Percentiles rank a stretch among this genome's conserved stretches.
Conservation (phyloP, 2,888 invertebrate genomes). For the Agriopis aurantiaria region DNA sequence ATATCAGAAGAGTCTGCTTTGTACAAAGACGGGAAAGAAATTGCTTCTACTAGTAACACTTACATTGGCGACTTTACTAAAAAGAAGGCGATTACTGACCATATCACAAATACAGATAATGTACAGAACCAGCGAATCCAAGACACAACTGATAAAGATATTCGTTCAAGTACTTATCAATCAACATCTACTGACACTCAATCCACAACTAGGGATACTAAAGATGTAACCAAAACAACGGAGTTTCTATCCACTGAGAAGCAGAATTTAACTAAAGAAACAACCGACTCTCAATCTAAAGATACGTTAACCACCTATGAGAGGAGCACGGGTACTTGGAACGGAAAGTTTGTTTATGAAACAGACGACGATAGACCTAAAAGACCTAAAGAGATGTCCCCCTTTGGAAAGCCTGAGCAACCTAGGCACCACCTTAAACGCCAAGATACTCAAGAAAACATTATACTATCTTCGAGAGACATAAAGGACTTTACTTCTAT, state of each 20-base stretch:
- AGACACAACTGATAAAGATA: slow-evolving; percentile 59
- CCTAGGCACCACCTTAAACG: slow-evolving; percentile 78
- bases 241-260: slow-evolving; percentile 79
- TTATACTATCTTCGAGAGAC: slow-evolving; percentile 79
- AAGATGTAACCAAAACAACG: slow-evolving; percentile 65
- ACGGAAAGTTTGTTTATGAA: slow-evolving; percentile 86
- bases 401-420: slow-evolving; percentile 75
- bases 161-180: slow-evolving; percentile 60
- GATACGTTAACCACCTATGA: slow-evolving; percentile 79
- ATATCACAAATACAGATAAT: slow-evolving; percentile 62
- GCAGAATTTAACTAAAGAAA: slow-evolving; percentile 80
- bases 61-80: slow-evolving; percentile 80
- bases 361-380: slow-evolving; percentile 78
- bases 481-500: slow-evolving; percentile 83
- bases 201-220: slow-evolving; percentile 62
- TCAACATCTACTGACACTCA: slow-evolving; percentile 63
- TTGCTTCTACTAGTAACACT: slow-evolving; percentile 75
- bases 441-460: slow-evolving; percentile 82
- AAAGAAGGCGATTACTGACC: slow-evolving; percentile 75
- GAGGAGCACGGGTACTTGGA: slow-evolving; percentile 84
- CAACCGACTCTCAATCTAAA: slow-evolving; percentile 69
- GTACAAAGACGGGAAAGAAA: slow-evolving; percentile 79
- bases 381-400: slow-evolving; percentile 76
- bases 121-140: slow-evolving; percentile 61
- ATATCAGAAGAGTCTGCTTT: slow-evolving; percentile 77